Conservation (phyloP, 2,888 invertebrate genomes). For the Euspilapteryx auroguttella region DNA sequence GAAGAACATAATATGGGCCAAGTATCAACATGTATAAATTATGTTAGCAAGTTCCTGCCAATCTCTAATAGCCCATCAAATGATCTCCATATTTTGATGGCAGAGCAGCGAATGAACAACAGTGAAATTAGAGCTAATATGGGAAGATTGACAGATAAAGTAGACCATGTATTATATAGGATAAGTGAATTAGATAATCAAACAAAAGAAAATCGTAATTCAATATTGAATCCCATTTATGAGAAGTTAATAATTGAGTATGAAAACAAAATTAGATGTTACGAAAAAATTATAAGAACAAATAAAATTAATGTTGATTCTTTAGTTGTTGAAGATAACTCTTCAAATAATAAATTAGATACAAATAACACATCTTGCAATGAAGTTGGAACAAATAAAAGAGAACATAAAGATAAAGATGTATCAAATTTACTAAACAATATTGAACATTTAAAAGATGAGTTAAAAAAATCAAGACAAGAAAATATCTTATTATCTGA, state of each 20-base stretch:
- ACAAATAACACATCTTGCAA: no score
- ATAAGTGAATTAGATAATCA: constrained; percentile 16
- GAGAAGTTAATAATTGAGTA: constrained; percentile 36
- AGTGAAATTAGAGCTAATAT: constrained; percentile 44
- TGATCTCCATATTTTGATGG: constrained; percentile 25
- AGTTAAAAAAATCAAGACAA: no score
- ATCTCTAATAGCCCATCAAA: constrained; percentile 12
- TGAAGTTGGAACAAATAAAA: no score
- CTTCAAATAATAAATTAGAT: no score
- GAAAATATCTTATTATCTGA: no score
- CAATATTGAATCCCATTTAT: constrained; percentile 24
- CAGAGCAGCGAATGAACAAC: constrained; percentile 40
- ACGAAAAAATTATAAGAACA: constrained; percentile 27
- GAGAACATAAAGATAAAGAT: not conserved
- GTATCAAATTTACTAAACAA: not conserved
- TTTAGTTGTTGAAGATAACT: not conserved
- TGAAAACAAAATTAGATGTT: constrained; percentile 38
- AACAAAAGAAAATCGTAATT: constrained; percentile 10
- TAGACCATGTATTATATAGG: constrained; percentile 27
- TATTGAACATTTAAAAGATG: not conserved
- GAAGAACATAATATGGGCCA: no score
- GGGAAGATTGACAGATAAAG: constrained; percentile 32
- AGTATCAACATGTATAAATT: no score
- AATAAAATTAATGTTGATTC: constrained; percentile 7
- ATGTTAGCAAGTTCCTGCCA: no score